Evolutionary conservation across 2,888 invertebrate species (phyloP), one percentile per base, ranked within the genome.

Genomic region (Synanthedon formicaeformis): DNA sequence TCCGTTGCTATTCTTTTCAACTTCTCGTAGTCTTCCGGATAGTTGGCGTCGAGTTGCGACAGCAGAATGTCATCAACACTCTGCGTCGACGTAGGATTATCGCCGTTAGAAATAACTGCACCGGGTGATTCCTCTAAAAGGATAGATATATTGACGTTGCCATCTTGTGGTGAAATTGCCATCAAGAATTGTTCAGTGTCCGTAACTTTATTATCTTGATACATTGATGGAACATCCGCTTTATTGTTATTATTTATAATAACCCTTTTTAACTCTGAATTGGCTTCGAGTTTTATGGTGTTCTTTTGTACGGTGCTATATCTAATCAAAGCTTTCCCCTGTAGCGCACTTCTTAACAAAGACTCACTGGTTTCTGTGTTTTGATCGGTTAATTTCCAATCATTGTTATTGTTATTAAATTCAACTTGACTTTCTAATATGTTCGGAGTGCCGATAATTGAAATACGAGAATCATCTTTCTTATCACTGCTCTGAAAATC

Each of bases 1-100:
- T 95, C 95, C 63, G 92, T 92, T 40, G 94, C 94, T 79, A 95
- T 94, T 65, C 93, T 89, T 71, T 95, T 95, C 56, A 95, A 86
- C 70, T 95, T 95, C 70, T 95, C 95, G 67, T 94, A 95, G 69
- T 95, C 95, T 60, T 93, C 94, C 0, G 93, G 92, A 63, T 91
- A 91, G 40, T 90, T 90, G 40, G 91, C 88, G 58, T 93, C 92
- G 55, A 93, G 70, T 59, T 92, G 92, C 3, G 92, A 92, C 6
- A 93, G 73, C 51, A 93, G 69, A 51, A 93, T 87, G 59, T 93
- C 93, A 62, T 93, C 93, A 52, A 93, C 92, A 58, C 90, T 90
- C 65, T 87, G 89, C 51, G 91, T 90, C 13, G 91, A 88, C 41
- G 90, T 84, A 12, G 89, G 83, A 61, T 89, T 90, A 51, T 89